Percentiles rank a stretch among this genome's conserved stretches.
These are phyloP conservation scores for Panopea generosa DNA, from an alignment of 2,888 invertebrate species.

Conservation along the genomic window DNA sequence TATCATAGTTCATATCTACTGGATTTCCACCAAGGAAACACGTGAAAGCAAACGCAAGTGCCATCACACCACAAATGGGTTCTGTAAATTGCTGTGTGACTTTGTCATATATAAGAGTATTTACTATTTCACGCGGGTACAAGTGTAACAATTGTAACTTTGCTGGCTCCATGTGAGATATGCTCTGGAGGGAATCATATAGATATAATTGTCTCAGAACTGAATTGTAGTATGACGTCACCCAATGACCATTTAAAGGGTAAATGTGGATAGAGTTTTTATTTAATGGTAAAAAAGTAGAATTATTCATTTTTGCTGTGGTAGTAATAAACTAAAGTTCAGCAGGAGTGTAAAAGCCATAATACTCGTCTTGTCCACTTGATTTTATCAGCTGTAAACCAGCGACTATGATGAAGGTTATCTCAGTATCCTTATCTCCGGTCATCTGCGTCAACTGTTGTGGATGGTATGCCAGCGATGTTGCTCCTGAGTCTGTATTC, in stretches of 20 bases:
- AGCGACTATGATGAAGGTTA: too few relatives aligned
- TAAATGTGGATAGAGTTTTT: slow-evolving; percentile 13
- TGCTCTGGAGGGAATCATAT: slow-evolving; percentile 21
- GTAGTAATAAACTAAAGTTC: too few relatives aligned
- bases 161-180: slow-evolving; percentile 18
- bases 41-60: slow-evolving; percentile 21
- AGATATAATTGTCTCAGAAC: slow-evolving; percentile 15
- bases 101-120: slow-evolving; percentile 9
- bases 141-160: slow-evolving; percentile 4
- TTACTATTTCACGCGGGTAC: slow-evolving; percentile 8
- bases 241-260: slow-evolving; percentile 21
- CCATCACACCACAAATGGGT: slow-evolving; percentile 22
- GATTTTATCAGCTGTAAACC: too few relatives aligned
- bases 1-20: slow-evolving; percentile 4
- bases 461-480: too few relatives aligned
- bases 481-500: too few relatives aligned
- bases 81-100: slow-evolving; percentile 11
- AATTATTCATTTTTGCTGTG: too few relatives aligned
- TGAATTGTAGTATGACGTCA: slow-evolving; percentile 15
- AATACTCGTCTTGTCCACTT: too few relatives aligned
- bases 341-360: too few relatives aligned
- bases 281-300: slow-evolving; percentile 10
- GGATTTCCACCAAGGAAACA: slow-evolving; percentile 23
- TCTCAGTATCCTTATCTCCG: too few relatives aligned
- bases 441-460: too few relatives aligned